Base-by-base conservation (phyloP, 2,888 invertebrate species). In the Scaptomyza tumidula region DNA sequence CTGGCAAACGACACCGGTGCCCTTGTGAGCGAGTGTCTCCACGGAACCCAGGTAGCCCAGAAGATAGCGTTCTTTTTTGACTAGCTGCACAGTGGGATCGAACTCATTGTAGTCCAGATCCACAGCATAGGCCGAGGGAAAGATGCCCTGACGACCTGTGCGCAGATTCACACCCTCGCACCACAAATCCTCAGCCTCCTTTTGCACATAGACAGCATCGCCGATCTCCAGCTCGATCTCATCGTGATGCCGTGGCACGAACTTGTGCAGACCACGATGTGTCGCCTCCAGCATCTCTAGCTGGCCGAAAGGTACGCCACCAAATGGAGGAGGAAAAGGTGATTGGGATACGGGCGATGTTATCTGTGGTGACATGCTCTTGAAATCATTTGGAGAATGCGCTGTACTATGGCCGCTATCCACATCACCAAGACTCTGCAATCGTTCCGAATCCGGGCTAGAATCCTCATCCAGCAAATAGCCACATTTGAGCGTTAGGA, bases 141-240 rank as follows among this genome's bases (percentile, higher is more conserved):
- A 99, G 75, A 99, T 98, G 31, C 99, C 99, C 92, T 96, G 96
- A 77, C 97, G 95, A 13, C 98, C 98, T 2, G 98, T 98, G 85
- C 98, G 94, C 79, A 99, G 93, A 93, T 99, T 99, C 0, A 99
- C 97, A 49, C 98, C 99, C 95, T 98, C 98, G 92, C 98, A 98
- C 99, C 99, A 99, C 72, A 98, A 93, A 92, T 99, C 99, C 82
- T 99, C 99, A 24, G 97, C 97, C 92, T 99, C 98, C 90, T 97
- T 97, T 90, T 98, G 97, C 78, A 99, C 98, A 91, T 98, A 98
- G 75, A 99, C 95, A 1, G 98, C 98, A 92, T 99, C 99, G 1
- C 99, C 99, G 64, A 99, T 98, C 93, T 99, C 99, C 33, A 99
- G 94, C 91, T 98, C 97, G 71, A 99, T 96, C 93, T 99, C 99